Base-by-base conservation (phyloP, 2,888 invertebrate genomes). In the Cheilosia grossa region DNA sequence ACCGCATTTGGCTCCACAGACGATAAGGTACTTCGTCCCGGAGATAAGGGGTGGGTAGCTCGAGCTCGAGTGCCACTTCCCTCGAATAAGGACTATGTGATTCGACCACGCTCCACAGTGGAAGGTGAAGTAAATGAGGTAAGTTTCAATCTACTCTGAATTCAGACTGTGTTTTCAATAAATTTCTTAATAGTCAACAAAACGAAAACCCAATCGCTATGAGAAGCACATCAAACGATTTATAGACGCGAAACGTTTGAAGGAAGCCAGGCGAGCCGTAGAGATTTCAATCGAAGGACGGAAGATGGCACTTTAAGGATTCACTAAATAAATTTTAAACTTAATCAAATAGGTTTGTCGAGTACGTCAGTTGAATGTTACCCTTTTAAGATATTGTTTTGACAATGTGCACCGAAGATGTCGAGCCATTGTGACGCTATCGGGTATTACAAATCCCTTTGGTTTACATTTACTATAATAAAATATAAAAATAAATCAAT, bases 241-340 rank as follows among this genome's bases (percentile, higher is more conserved):
- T 91, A 94, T 97, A 79, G 98, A 98, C 90, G 94, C 94, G 87
- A 97, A 97, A 91, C 94, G 97, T 42, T 91, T 95, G 89, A 96
- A 95, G 90, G 95, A 96, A 89, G 93, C 95, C 15, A 94, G 96
- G 86, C 93, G 97, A 89, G 98, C 98, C 80, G 98, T 98, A 67
- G 96, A 96, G 88, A 98, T 99, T 91, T 98, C 98, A 82, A 98
- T 99, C 88, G 98, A 99, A 93, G 99, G 99, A 27, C 94, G 98
- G 89, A 98, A 97, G 93, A 98, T 99, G 98, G 95, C 97, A 88
- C 94, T 99, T 86, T 98, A 95, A 93, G 54, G 27, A 40, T 30
- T 58, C n/a, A 24, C 24, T 73, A 64, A 56, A 33, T 64, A 13
- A 54, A 44, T 27, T 51, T 51, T 5, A 44, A 49, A 67, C 40